Evolutionary conservation across 2,113 vertebrate genomes (phyloP).

Genomic region (Leptobrachium leishanense): DNA sequence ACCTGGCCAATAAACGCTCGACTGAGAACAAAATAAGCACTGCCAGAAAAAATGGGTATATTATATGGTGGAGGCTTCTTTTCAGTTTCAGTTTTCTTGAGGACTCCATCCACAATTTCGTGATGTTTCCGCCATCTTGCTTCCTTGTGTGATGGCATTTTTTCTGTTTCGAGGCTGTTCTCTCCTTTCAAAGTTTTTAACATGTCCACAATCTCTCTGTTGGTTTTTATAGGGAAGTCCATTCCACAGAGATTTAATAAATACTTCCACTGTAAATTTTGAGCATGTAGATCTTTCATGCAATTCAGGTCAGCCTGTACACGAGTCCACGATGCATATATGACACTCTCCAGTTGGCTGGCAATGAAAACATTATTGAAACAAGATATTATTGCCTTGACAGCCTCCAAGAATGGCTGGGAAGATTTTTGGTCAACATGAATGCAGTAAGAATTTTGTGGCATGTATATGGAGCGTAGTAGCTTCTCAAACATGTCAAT

Average conservation of each 20-base stretch:
- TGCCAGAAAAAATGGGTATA: slow-evolving; percentile 78
- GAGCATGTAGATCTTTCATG: slow-evolving; percentile 80
- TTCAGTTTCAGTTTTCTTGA: slow-evolving; percentile 61
- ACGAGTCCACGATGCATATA: slow-evolving; percentile 83
- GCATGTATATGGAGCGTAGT: slow-evolving; percentile 72
- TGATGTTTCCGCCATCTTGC: slow-evolving; percentile 68
- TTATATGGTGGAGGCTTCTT: slow-evolving; percentile 75
- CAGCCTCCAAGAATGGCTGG: slow-evolving; percentile 65
- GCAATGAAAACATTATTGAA: slow-evolving; percentile 84
- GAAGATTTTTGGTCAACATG: slow-evolving; percentile 77
- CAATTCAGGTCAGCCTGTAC: slow-evolving; percentile 93
- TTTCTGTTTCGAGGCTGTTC: slow-evolving; percentile 85
- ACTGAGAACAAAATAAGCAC: slow-evolving; percentile 83
- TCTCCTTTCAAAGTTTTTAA: slow-evolving; percentile 72
- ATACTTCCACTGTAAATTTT: slow-evolving; percentile 79
- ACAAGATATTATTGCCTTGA: slow-evolving; percentile 75
- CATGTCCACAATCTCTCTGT: slow-evolving; percentile 81
- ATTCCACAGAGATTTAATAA: slow-evolving; percentile 89
- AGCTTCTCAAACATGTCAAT: slow-evolving; percentile 87
- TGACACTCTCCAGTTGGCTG: slow-evolving; percentile 71
- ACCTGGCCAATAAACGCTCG: slow-evolving; percentile 72
- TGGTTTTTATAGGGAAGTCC: slow-evolving; percentile 93
- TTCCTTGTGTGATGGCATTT: slow-evolving; percentile 70
- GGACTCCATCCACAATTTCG: slow-evolving; percentile 64
- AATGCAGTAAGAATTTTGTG: slow-evolving; percentile 80